Conservation (phyloP, 35 echinoderm and acorn worm genomes). For the Apostichopus californicus region DNA sequence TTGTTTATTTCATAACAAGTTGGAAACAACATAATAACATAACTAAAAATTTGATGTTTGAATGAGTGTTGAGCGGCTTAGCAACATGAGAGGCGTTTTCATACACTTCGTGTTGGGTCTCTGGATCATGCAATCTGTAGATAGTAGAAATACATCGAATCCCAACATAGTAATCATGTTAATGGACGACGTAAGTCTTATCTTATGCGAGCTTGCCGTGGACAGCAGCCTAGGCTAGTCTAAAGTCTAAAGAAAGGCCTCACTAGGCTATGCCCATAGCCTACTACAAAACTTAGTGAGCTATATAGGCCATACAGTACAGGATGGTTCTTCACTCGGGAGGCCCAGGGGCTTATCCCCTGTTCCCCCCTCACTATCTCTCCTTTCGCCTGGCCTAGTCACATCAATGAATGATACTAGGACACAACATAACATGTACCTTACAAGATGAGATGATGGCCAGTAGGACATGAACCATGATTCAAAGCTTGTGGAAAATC, state of each 20-base stretch:
- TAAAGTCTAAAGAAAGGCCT: neutral
- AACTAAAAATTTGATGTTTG: too few species aligned
- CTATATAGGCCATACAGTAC: neutral
- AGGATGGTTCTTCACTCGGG: neutral
- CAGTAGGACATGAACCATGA: too few species aligned
- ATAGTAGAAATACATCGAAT: neutral
- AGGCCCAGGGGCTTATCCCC: too few species aligned
- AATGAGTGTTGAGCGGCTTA: neutral
- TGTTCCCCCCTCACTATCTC: too few species aligned
- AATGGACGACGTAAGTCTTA: slow-evolving; percentile 93
- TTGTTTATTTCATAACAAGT: too few species aligned
- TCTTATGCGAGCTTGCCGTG: neutral
- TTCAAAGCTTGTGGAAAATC: too few species aligned
- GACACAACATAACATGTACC: too few species aligned
- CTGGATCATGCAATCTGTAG: neutral
- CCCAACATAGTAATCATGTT: slow-evolving; percentile 93
- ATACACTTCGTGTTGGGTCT: neutral
- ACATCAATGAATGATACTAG: too few species aligned
- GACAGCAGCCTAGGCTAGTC: neutral
- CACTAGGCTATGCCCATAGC: neutral
- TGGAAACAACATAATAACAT: too few species aligned
- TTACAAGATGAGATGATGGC: too few species aligned
- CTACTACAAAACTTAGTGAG: neutral
- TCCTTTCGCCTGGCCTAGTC: too few species aligned
- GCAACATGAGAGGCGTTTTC: neutral